Base-by-base conservation (phyloP, 2,797 vertebrate species). In the Notolepis coatsorum region DNA sequence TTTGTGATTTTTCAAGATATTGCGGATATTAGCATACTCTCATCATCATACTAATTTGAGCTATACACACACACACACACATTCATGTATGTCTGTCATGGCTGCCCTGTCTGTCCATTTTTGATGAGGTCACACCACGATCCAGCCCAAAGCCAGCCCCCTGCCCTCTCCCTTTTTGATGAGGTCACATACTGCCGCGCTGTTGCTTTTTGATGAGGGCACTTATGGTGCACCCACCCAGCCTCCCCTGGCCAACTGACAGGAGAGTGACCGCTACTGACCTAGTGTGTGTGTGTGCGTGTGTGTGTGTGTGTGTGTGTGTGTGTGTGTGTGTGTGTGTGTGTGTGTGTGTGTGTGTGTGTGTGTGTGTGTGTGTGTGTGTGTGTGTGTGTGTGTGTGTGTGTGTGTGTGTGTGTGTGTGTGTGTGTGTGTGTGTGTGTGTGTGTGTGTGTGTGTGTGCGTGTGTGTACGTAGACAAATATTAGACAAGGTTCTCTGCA, bases 71-170 rank as follows among this genome's bases (percentile, higher is more conserved):
- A 65, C 15, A 51, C 12, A 38, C 23, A 48, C 28, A 38, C 62
- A 59, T 60, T 64, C 53, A 3, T 45, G 46, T 52, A 81, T 64
- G 73, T 71, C 73, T 71, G 64, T 80, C 76, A 79, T 73, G 53
- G 68, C 55, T 73, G 42, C 65, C 59, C 71, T 60, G 71, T 75
- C 76, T 74, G 73, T 81, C 75, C 52, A 71, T 21, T 18, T 75
- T 59, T 81, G 81, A 87, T 61, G 77, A 80, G 80, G 79, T 84
- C 53, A 81, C 60, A 74, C 67, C 75, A 76, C 39, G 23, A 55
- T 66, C 67, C 73, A 64, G 62, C 65, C 71, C 75, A 80, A 54
- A 70, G 74, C 41, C 57, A 65, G 73, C 55, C 61, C 68, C 67
- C 66, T 71, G 66, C 17, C 59, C 55, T 61, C 62, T 68, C 69